Percentiles rank a stretch among this genome's conserved stretches.
Evolutionary conservation across 1,140 invertebrate genomes (phyloP).

Genomic region (Zaprionus ornatus): DNA sequence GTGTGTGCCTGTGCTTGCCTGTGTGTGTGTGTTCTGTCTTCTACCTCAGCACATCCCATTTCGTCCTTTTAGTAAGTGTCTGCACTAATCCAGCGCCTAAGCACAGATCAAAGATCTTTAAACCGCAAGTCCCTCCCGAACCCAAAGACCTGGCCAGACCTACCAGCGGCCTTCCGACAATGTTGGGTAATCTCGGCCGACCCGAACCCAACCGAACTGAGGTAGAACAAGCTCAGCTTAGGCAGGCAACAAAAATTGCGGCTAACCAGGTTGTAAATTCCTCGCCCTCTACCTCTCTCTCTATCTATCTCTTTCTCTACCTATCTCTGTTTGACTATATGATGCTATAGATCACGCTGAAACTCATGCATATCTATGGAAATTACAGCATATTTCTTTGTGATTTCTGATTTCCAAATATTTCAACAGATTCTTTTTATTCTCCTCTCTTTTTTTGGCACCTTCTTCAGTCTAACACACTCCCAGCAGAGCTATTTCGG

Average conservation of each 20-base stretch:
- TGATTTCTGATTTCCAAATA: neutral
- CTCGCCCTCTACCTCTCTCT: neutral
- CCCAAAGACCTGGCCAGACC: conserved; percentile 28
- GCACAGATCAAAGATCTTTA: conserved; percentile 78
- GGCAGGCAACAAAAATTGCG: neutral
- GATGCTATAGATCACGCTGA: neutral
- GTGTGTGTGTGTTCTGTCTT: conserved; percentile 20
- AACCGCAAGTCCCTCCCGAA: conserved; percentile 51
- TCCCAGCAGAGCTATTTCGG: neutral
- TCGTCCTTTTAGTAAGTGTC: conserved; percentile 66
- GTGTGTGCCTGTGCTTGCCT: conserved; percentile 11
- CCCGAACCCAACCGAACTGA: neutral
- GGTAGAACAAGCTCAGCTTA: neutral
- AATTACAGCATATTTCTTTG: neutral
- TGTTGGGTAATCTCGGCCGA: conserved; percentile 37
- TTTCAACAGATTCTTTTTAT: neutral
- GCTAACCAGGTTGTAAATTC: neutral
- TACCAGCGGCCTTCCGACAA: conserved; percentile 18
- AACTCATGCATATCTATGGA: neutral
- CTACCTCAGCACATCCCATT: conserved; percentile 20
- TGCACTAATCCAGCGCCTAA: conserved; percentile 75
- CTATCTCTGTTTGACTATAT: too few species aligned
- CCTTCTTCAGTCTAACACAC: neutral
- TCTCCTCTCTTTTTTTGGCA: neutral
- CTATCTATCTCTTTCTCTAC: neutral